Conservation (phyloP, 2,888 invertebrate species). For the Sphinx pinastri region DNA sequence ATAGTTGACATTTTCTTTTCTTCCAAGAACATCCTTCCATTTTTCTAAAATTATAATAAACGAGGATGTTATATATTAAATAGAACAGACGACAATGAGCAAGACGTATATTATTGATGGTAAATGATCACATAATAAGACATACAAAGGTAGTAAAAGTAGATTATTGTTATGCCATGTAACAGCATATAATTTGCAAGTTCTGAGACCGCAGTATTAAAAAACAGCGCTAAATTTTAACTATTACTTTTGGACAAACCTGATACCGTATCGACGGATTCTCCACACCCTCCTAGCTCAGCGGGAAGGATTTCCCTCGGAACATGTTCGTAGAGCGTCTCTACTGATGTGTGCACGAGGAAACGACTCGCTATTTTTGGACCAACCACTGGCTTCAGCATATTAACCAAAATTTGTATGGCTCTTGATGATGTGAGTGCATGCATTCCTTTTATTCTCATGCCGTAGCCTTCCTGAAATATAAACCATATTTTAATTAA, state of each 20-base stretch:
- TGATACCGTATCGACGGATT: slow-evolving; percentile 35
- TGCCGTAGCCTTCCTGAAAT: slow-evolving; percentile 51
- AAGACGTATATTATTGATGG: no score
- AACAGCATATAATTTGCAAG: no score
- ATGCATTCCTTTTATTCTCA: slow-evolving; percentile 48
- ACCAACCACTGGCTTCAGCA: slow-evolving; percentile 45
- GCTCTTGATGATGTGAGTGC: slow-evolving; percentile 44
- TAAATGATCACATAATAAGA: no score
- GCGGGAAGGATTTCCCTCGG: slow-evolving; percentile 40
- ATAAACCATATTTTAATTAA: not conserved
- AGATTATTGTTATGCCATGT: no score
- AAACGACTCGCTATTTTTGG: slow-evolving; percentile 45
- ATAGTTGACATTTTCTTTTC: slow-evolving; percentile 28
- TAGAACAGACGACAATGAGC: no score
- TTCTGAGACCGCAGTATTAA: no score
- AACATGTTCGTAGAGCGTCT: slow-evolving; percentile 35
- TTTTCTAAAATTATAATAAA: not conserved
- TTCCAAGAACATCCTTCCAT: no score
- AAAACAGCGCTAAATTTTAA: no score
- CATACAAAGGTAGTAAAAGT: no score
- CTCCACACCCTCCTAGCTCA: slow-evolving; percentile 40
- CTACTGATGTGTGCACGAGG: slow-evolving; percentile 35
- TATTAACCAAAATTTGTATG: slow-evolving; percentile 39
- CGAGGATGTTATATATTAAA: not conserved
- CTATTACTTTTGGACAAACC: slow-evolving; percentile 29